These are phyloP conservation scores for Tipula vernalis DNA, from an alignment of 2,888 invertebrate genomes.

Conservation along the genomic window DNA sequence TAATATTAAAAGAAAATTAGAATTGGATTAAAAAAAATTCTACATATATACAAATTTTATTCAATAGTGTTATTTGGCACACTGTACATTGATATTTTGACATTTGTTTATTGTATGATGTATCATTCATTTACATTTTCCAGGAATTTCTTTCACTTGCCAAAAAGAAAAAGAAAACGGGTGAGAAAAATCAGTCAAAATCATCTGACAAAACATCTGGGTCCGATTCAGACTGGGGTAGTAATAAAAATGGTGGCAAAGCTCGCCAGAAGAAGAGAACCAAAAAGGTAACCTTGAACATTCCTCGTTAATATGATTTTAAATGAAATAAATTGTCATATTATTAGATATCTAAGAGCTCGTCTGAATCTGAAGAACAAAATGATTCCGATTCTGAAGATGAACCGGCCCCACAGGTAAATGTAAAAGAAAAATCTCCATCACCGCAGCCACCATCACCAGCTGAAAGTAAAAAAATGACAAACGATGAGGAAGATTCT, in stretches of 20 bases:
- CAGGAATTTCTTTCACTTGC: conserved; percentile 71
- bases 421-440: conserved; percentile 25
- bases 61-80: background rate
- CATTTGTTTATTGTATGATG: background rate
- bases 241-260: conserved; percentile 23
- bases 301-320: background rate
- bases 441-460: conserved; percentile 21
- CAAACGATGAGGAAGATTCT: conserved; percentile 31
- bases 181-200: conserved; percentile 11
- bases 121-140: conserved; percentile 10
- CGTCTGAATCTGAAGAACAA: conserved; percentile 24
- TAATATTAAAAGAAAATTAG: background rate
- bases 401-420: conserved; percentile 27
- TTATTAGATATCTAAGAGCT: conserved; percentile 22
- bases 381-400: conserved; percentile 32
- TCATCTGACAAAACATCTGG: conserved; percentile 42
- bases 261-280: conserved; percentile 35
- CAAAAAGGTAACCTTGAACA: conserved; percentile 21
- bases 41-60: background rate
- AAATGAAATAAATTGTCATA: background rate
- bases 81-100: background rate
- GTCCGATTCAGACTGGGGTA: conserved; percentile 40
- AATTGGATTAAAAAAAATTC: background rate
- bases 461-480: conserved; percentile 13
- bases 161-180: conserved; percentile 59